A percentile compares a stretch with the other conserved stretches of the same genome.
phyloP scores from a whole-genome alignment of 2,797 vertebrate genomes.

The Sebastiscus tertius region DNA sequence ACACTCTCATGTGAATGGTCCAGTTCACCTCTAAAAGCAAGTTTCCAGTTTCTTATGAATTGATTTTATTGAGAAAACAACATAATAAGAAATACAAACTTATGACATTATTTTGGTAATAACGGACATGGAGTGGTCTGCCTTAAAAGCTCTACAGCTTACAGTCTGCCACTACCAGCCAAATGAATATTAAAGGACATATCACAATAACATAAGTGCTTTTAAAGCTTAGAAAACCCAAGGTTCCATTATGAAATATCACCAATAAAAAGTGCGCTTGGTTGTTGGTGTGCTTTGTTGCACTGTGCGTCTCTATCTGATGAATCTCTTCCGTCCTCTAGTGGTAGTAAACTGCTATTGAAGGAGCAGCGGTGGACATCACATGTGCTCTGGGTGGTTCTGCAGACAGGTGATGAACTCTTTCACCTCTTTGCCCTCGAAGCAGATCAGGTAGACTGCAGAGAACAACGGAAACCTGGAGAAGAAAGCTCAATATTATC shows the following conservation, averaged over 20 bases:
- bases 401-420: conserved; percentile 90
- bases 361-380: conserved; percentile 17
- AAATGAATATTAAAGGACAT: neutral
- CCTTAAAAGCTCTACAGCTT: neutral
- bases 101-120: neutral
- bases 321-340: conserved; percentile 44
- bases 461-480: conserved; percentile 88
- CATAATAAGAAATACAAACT: neutral
- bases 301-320: conserved; percentile 21
- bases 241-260: neutral
- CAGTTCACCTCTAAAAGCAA: too few species aligned
- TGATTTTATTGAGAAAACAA: conserved; percentile 48
- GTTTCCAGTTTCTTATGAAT: neutral
- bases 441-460: conserved; percentile 89
- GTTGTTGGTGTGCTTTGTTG: neutral
- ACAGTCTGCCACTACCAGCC: neutral
- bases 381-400: conserved; percentile 88
- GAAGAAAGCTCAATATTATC: neutral
- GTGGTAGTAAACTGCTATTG: conserved; percentile 27
- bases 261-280: neutral
- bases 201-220: neutral
- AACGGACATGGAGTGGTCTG: neutral
- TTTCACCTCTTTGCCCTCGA: conserved; percentile 82
- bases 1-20: neutral
- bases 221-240: neutral